Percentiles rank a stretch among this genome's conserved stretches.
Evolutionary conservation across 2,113 vertebrate genomes (phyloP).

Genomic region (Suricata suricatta): DNA sequence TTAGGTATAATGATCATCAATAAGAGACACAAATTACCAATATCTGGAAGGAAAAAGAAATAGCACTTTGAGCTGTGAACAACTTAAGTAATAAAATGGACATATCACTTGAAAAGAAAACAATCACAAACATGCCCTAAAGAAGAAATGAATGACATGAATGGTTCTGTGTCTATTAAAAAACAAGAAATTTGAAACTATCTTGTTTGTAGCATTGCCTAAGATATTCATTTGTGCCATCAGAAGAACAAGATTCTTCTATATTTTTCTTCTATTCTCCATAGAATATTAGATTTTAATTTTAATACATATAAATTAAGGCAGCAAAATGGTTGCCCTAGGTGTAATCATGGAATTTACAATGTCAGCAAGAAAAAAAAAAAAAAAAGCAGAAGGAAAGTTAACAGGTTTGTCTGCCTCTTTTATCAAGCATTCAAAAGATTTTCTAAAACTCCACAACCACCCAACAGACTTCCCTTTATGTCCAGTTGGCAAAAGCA

Average conservation of each 20-base stretch:
- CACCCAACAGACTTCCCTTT: not conserved
- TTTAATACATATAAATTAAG: not conserved
- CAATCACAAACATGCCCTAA: not conserved
- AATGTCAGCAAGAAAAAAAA: not conserved
- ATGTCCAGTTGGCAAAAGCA: not conserved
- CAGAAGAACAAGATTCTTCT: not conserved
- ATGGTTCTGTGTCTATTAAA: not conserved
- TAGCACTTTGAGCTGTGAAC: not conserved
- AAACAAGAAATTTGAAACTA: not conserved
- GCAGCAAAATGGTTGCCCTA: not conserved
- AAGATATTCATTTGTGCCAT: not conserved
- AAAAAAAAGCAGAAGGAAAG: not conserved
- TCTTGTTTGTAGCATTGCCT: not conserved
- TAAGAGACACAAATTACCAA: not conserved
- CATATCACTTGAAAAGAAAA: not conserved
- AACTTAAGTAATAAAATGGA: not conserved
- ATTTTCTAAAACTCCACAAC: not conserved
- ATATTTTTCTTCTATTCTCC: not conserved
- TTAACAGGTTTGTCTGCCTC: fast-evolving
- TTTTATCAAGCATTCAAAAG: not conserved
- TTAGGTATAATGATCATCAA: not conserved
- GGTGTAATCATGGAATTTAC: not conserved
- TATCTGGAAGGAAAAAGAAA: fast-evolving
- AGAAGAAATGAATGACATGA: not conserved
- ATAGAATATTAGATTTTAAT: not conserved